Evolutionary conservation across 2,888 invertebrate genomes (phyloP), one percentile per base, ranked within the genome.

Genomic region (Clunio marinus): DNA sequence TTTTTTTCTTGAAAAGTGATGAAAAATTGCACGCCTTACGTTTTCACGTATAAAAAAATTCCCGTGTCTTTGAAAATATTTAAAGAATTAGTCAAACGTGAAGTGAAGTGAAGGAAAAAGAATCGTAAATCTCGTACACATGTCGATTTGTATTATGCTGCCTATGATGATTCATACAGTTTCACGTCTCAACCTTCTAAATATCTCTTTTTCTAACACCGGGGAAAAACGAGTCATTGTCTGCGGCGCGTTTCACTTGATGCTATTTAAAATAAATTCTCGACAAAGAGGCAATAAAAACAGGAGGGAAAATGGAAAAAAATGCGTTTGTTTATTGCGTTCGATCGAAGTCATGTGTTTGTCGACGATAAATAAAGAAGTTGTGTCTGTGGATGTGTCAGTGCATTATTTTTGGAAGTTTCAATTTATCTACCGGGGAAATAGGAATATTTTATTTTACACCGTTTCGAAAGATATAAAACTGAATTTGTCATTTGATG

Each of bases 311-410:
- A 59, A 8, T 37, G 17, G 10, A 51, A n/a, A n/a, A n/a, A n/a
- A n/a, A 51, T 63, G 63, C 63, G 63, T 63, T 63, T 63, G 63
- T 63, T 63, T 63, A 63, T 63, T 63, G 45, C 63, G 63, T 63
- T 62, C 7, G 22, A 15, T 45, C 63, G 25, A 45, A 45, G 45
- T 63, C 63, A 45, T 63, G 51, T 60, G 58, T 58, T 58, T 32
- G 27, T 28, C 58, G 27, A 35, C 35, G 60, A 60, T 41, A 60
- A 60, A 51, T 17, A 51, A 51, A 51, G 7, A 22, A 17, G 10
- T 41, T 51, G 7, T 35, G 17, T 15, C 8, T 45, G 46, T 46
- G 58, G 22, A 24, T 22, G 60, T 28, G 32, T 58, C 58, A 7
- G 58, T 28, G 58, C 28, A 27, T 37, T 62, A 62, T 62, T 62